phyloP scores from a whole-genome alignment of 2,888 invertebrate species.

The Patella ulyssiponensis region DNA sequence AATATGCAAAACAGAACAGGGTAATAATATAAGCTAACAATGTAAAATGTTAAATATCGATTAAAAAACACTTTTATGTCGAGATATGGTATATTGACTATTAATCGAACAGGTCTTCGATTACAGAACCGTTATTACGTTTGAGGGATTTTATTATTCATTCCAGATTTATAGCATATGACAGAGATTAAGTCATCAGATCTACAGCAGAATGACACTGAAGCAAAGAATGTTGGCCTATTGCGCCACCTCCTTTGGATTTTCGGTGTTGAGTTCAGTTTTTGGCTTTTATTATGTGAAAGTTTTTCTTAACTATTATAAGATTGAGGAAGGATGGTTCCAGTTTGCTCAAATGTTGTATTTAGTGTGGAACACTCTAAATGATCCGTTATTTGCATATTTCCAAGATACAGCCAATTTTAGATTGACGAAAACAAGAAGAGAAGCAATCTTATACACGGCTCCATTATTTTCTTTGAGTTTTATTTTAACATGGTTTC shows the following conservation, averaged over 20 bases:
- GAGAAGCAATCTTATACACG: constrained; percentile 70
- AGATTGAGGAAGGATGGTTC: constrained; percentile 72
- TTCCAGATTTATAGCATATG: too few species aligned
- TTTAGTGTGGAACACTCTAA: constrained; percentile 74
- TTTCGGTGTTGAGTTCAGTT: constrained; percentile 61
- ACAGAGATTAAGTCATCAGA: background rate
- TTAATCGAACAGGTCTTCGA: too few species aligned
- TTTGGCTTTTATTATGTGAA: constrained; percentile 74
- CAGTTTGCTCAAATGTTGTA: constrained; percentile 71
- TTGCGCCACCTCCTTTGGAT: constrained; percentile 54
- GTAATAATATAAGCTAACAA: too few species aligned
- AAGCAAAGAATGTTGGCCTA: constrained; percentile 49
- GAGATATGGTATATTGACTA: too few species aligned
- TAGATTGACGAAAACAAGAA: constrained; percentile 67
- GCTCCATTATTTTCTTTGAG: constrained; percentile 71
- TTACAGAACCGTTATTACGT: too few species aligned
- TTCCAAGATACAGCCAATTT: constrained; percentile 62
- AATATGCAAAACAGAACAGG: too few species aligned
- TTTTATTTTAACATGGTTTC: constrained; percentile 72
- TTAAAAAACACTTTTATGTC: too few species aligned
- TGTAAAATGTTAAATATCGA: too few species aligned
- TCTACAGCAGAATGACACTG: constrained; percentile 14
- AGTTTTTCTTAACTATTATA: constrained; percentile 71
- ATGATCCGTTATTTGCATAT: constrained; percentile 74
- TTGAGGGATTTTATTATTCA: too few species aligned